A percentile compares a stretch with the other conserved stretches of the same genome.
Evolutionary conservation across 2,113 vertebrate genomes (phyloP).

Genomic region (Zosterops lateralis): DNA sequence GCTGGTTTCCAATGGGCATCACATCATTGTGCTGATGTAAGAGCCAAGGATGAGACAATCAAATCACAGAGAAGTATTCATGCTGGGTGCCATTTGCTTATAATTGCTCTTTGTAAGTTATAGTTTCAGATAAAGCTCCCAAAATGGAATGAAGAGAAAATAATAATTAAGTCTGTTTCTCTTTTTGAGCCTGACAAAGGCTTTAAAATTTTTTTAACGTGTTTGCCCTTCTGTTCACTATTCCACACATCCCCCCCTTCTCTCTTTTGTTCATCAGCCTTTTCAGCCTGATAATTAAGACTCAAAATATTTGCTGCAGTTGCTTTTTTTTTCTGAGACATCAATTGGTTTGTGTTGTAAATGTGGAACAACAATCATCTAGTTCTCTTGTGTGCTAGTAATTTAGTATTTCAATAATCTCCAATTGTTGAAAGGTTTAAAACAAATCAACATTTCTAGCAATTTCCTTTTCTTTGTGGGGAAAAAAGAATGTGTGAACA

Average conservation of each 20-base stretch:
- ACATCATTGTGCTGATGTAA: conserved; percentile 69
- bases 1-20: conserved; percentile 67
- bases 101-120: conserved; percentile 78
- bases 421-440: conserved; percentile 54
- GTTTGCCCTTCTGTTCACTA: conserved; percentile 14
- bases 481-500: conserved; percentile 12
- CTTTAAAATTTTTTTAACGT: not conserved
- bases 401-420: conserved; percentile 66
- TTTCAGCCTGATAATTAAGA: conserved; percentile 49
- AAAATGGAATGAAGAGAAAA: conserved; percentile 72
- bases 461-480: conserved; percentile 28
- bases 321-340: conserved; percentile 43
- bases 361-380: conserved; percentile 53
- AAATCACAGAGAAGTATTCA: conserved; percentile 69
- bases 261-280: conserved; percentile 58
- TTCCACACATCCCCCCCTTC: not conserved
- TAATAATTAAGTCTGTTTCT: conserved; percentile 69
- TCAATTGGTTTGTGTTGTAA: conserved; percentile 56
- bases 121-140: conserved; percentile 73
- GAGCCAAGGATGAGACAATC: conserved; percentile 69
- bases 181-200: conserved; percentile 64
- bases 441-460: conserved; percentile 55
- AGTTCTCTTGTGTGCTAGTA: conserved; percentile 47
- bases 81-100: conserved; percentile 75
- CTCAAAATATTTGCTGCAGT: conserved; percentile 53